Evolutionary conservation across 2,797 vertebrate genomes (phyloP), one percentile per base, ranked within the genome.

Genomic region (Anguilla obscura): DNA sequence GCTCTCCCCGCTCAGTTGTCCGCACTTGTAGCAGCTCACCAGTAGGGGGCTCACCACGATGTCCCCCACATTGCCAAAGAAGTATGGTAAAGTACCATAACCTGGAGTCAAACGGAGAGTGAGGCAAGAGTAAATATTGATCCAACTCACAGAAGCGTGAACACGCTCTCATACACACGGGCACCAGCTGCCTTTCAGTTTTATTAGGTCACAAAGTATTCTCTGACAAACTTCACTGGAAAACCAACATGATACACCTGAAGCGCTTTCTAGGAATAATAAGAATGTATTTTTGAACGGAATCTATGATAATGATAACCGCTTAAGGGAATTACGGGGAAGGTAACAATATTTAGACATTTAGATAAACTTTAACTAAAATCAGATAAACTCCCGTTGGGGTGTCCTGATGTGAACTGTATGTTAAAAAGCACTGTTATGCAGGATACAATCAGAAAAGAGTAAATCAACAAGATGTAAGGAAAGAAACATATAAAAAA

Each of bases 41-140:
- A 99, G 96, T 93, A 99, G 96, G 89, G 98, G 98, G 94, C 99
- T 99, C 93, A 99, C 97, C 89, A 99, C 97, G 90, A 99, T 97
- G 89, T 99, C 98, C 18, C 98, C 97, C 7, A 99, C 98, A 88
- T 99, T 99, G 89, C 99, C 98, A 91, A 99, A 99, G 95, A 99
- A 99, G 93, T 99, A 99, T 56, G 99, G 99, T 96, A 99, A 97
- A 96, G 97, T 96, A 94, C 99, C 98, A 92, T 98, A 98, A 88
- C 99, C 99, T 99, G 92, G 3, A 89, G 90, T 90, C 88, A 89
- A 79, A n/a, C 87, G 88, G 87, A 36, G 16, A 8, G 27, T 12
- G 69, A 36, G 69, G 27, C 2, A 12, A 3, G 40, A 85, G 84
- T 54, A 86, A 69, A 60, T 63, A 71, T 50, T 8, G 69, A 1